phyloP scores from a whole-genome alignment of 2,888 invertebrate genomes.

The Pecten maximus region DNA sequence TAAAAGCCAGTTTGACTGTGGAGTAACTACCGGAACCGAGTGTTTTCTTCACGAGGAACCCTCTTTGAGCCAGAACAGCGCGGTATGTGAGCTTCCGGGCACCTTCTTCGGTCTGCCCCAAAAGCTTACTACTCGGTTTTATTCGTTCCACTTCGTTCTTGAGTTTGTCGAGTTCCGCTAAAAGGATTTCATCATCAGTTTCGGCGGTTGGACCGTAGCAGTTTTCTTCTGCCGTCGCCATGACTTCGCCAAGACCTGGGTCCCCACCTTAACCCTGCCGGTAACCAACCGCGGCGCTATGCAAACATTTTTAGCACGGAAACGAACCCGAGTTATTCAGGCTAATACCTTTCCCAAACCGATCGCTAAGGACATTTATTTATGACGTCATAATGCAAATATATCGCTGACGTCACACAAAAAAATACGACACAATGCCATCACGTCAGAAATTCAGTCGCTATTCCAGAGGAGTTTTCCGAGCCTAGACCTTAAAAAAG shows the following conservation, averaged over 20 bases:
- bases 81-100: not conserved
- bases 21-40: constrained; percentile 8
- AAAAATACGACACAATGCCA: not conserved
- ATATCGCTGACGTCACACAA: not conserved
- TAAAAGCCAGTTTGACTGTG: not conserved
- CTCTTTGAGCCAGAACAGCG: not conserved
- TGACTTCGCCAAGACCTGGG: not conserved
- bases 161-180: constrained; percentile 3
- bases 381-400: constrained; percentile 9
- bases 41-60: not conserved
- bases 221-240: constrained; percentile 15
- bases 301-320: not conserved
- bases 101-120: not conserved
- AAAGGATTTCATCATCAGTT: not conserved
- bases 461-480: too few relatives aligned
- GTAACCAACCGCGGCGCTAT: not conserved
- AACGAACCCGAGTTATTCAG: constrained; percentile 44
- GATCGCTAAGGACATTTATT: not conserved
- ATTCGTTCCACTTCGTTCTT: constrained; percentile 12
- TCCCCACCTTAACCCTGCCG: not conserved
- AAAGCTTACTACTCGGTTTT: not conserved
- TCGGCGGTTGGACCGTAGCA: constrained; percentile 14
- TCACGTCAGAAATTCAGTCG: too few relatives aligned
- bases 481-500: too few relatives aligned
- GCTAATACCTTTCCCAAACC: not conserved